phyloP scores from a whole-genome alignment of 2,113 vertebrate species.

The Vombatus ursinus region DNA sequence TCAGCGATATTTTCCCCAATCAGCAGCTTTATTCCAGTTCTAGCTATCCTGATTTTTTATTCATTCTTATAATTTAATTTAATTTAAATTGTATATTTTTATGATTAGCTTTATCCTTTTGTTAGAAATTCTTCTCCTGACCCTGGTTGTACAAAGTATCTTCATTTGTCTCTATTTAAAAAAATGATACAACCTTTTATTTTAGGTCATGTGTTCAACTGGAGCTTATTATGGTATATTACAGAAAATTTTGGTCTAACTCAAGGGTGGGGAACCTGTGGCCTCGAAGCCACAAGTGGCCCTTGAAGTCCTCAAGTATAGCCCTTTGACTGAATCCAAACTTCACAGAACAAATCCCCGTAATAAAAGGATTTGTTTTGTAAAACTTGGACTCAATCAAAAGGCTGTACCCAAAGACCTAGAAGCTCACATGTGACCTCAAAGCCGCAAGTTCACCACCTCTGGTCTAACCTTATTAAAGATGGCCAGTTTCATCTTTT shows the following conservation, averaged over 20 bases:
- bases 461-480: not conserved
- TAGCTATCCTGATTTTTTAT: not conserved
- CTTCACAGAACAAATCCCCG: no score
- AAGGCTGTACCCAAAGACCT: no score
- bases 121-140: not conserved
- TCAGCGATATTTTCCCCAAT: not conserved
- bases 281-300: no score
- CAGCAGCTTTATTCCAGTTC: not conserved
- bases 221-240: not conserved
- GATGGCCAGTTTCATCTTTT: not conserved
- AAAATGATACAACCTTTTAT: not conserved
- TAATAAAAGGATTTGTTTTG: no score
- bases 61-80: not conserved
- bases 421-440: no score
- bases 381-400: no score
- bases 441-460: no score
- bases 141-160: not conserved
- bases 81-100: not conserved
- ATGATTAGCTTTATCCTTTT: not conserved
- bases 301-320: no score
- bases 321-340: no score
- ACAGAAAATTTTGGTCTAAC: not conserved
- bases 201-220: not conserved
- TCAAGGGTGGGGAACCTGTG: no score
- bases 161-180: not conserved